These are phyloP conservation scores for Temnothorax rugatulus DNA, from an alignment of 2,888 invertebrate genomes.

Conservation along the genomic window DNA sequence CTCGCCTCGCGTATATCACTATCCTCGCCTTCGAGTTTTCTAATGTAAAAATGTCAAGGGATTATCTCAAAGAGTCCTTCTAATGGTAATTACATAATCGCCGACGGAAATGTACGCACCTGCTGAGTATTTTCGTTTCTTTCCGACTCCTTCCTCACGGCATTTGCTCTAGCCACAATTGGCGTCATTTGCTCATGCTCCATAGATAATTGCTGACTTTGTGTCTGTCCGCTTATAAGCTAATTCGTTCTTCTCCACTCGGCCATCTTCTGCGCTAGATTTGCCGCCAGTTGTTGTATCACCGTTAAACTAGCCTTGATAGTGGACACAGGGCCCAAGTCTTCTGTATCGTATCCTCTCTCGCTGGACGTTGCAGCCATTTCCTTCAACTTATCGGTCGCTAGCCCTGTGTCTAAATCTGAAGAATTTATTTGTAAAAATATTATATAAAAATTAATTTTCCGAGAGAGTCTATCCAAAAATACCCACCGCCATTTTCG, in stretches of 20 bases:
- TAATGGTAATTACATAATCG: background rate
- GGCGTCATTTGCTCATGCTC: constrained; percentile 89
- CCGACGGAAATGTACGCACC: constrained; percentile 61
- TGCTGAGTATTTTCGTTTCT: constrained; percentile 93
- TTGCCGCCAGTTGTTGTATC: constrained; percentile 82
- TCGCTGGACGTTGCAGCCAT: constrained; percentile 88
- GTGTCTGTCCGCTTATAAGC: constrained; percentile 81
- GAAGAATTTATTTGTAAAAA: constrained; percentile 20
- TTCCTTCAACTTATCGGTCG: constrained; percentile 90
- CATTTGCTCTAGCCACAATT: constrained; percentile 93
- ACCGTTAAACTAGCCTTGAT: constrained; percentile 82
- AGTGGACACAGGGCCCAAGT: constrained; percentile 83
- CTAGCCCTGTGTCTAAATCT: constrained; percentile 88
- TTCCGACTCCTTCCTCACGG: constrained; percentile 97
- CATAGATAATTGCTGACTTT: constrained; percentile 74
- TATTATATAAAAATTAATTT: constrained; percentile 6
- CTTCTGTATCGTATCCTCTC: constrained; percentile 84
- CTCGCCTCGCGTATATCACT: constrained; percentile 96
- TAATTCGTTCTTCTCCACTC: constrained; percentile 85
- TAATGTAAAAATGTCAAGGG: constrained; percentile 19
- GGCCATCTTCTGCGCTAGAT: constrained; percentile 84
- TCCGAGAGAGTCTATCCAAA: background rate
- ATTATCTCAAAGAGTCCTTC: background rate
- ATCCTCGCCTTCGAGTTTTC: constrained; percentile 97
- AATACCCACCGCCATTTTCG: constrained; percentile 87